Percentiles rank a stretch among this genome's conserved stretches.
phyloP scores from a whole-genome alignment of 2,113 vertebrate genomes.

The Protobothrops mucrosquamatus region DNA sequence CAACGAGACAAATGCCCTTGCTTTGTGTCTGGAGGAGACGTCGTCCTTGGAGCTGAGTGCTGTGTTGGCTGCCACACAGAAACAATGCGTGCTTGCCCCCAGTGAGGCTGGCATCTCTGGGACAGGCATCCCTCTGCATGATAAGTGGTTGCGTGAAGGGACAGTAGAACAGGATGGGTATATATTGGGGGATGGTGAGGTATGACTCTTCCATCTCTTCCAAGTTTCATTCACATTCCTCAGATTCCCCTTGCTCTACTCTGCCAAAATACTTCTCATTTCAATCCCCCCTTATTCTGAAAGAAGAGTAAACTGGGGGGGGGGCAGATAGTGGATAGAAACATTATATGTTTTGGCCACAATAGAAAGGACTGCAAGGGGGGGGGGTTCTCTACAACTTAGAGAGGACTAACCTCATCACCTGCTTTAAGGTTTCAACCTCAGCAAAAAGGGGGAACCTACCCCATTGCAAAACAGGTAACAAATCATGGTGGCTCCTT shows the following conservation, averaged over 20 bases:
- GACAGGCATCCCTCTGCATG: not conserved
- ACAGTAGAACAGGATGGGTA: not conserved
- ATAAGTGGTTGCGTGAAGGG: not conserved
- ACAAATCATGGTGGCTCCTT: not conserved
- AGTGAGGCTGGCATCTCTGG: not conserved
- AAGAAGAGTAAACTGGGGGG: not conserved
- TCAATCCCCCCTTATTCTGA: not conserved
- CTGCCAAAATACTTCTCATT: not conserved
- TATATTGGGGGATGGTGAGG: not conserved
- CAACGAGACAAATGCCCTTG: slow-evolving; percentile 4
- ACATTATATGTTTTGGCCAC: not conserved
- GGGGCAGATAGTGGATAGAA: not conserved
- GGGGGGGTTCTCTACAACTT: no score
- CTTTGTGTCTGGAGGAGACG: not conserved
- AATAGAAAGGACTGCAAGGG: not conserved
- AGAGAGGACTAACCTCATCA: no score
- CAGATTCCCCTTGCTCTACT: not conserved
- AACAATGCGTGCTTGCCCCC: slow-evolving; percentile 12
- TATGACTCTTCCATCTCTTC: not conserved
- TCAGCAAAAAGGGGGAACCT: no score
- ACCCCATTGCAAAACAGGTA: no score
- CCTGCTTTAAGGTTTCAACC: not conserved
- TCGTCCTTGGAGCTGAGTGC: slow-evolving; percentile 20
- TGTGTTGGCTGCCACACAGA: slow-evolving; percentile 13
- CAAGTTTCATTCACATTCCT: no score